Evolutionary conservation across 2,888 invertebrate species (phyloP).

Genomic region (Acleris emargana): DNA sequence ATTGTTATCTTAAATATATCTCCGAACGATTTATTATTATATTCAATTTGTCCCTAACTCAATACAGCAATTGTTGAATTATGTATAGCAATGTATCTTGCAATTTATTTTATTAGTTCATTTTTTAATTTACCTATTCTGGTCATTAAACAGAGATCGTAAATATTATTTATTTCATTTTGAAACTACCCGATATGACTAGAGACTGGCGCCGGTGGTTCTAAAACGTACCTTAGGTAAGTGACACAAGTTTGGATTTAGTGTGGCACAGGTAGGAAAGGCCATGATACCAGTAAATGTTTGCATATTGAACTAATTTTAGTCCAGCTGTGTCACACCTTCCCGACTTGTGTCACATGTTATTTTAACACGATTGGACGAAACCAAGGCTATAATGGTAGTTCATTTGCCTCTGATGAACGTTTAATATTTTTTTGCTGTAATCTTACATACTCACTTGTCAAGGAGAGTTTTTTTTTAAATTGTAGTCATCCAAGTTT

Average conservation of each 20-base stretch:
- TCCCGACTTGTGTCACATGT: constrained; percentile 82
- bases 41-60: not conserved
- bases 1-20: not conserved
- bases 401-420: no score
- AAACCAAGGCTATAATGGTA: not conserved
- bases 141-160: constrained; percentile 36
- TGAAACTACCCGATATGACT: constrained; percentile 27
- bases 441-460: no score
- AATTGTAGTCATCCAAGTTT: no score
- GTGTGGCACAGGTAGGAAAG: constrained; percentile 84
- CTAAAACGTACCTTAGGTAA: constrained; percentile 63
- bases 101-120: constrained; percentile 22
- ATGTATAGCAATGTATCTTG: constrained; percentile 8
- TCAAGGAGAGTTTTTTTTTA: no score
- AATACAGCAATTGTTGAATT: constrained; percentile 9
- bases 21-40: not conserved
- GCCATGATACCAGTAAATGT: constrained; percentile 45
- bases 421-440: no score
- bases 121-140: constrained; percentile 28
- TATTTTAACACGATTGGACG: not conserved
- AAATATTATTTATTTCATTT: constrained; percentile 36
- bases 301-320: constrained; percentile 40
- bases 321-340: constrained; percentile 78
- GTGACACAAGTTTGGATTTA: constrained; percentile 82
- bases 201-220: constrained; percentile 49